Evolutionary conservation across 2,113 vertebrate genomes (phyloP).

Genomic region (Barbus barbus): DNA sequence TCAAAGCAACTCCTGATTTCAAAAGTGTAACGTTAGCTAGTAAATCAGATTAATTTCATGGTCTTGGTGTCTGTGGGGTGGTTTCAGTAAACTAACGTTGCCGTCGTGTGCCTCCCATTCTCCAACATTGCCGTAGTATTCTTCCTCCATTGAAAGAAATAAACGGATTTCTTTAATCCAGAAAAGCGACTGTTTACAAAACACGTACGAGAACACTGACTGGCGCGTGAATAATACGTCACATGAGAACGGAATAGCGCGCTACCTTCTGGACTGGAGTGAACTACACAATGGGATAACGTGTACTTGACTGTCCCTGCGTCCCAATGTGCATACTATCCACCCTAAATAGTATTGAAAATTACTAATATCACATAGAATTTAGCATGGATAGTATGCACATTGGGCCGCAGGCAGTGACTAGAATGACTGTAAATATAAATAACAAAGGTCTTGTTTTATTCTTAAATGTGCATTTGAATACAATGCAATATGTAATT

Average conservation of each 20-base stretch:
- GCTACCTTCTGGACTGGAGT: not conserved
- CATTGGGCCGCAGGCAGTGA: too few species aligned
- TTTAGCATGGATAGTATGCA: too few species aligned
- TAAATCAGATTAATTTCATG: not conserved
- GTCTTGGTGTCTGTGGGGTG: not conserved
- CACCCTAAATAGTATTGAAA: too few species aligned
- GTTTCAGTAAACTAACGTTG: constrained; percentile 40
- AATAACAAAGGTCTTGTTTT: not conserved
- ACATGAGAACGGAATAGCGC: not conserved
- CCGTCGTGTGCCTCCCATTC: constrained; percentile 77
- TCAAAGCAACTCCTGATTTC: not conserved
- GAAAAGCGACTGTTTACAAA: constrained; percentile 9
- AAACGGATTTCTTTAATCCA: not conserved
- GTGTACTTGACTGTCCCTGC: too few species aligned
- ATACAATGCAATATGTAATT: not conserved
- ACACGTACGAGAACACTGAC: not conserved
- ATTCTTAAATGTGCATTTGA: not conserved
- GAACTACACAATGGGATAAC: not conserved
- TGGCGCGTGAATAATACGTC: constrained; percentile 14
- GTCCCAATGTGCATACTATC: too few species aligned
- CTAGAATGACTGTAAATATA: not conserved
- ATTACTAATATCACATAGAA: too few species aligned
- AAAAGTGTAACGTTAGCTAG: not conserved
- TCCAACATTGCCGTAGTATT: constrained; percentile 69
- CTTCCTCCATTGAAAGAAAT: constrained; percentile 71